Conservation (phyloP, 2,797 vertebrate genomes). For the Danio tinwini region DNA sequence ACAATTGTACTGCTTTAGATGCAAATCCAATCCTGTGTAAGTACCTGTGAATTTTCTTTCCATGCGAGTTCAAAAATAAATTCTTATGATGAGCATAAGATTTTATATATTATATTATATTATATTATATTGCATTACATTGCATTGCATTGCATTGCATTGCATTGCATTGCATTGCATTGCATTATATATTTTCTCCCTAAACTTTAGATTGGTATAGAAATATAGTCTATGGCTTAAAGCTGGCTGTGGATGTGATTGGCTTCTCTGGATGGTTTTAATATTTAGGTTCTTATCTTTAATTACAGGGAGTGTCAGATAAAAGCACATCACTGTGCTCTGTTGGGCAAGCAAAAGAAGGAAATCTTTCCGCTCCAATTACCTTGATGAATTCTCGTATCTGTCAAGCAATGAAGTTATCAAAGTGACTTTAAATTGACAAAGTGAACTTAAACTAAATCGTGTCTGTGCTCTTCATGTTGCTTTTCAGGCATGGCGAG, state of each 20-base stretch:
- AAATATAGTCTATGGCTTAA: neutral
- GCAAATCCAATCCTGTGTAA: neutral
- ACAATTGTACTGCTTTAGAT: neutral
- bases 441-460: slow-evolving; percentile 39
- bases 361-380: slow-evolving; percentile 53
- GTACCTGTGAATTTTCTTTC: neutral
- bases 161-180: too few species aligned
- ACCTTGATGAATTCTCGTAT: slow-evolving; percentile 55
- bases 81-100: too few species aligned
- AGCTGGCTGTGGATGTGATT: slow-evolving; percentile 12
- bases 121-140: too few species aligned
- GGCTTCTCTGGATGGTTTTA: slow-evolving; percentile 36
- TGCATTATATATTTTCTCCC: neutral
- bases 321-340: slow-evolving; percentile 50
- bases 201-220: too few species aligned
- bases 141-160: too few species aligned
- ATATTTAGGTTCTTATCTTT: slow-evolving; percentile 52
- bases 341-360: slow-evolving; percentile 46
- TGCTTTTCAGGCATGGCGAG: slow-evolving; percentile 2
- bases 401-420: slow-evolving; percentile 47
- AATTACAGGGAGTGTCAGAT: slow-evolving; percentile 45
- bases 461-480: neutral
- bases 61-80: too few species aligned
- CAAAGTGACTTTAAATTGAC: slow-evolving; percentile 45
- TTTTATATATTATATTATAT: too few species aligned